Evolutionary conservation across 92 coral and sea anemone genomes (phyloP).

Genomic region (Phymanthus crucifer): DNA sequence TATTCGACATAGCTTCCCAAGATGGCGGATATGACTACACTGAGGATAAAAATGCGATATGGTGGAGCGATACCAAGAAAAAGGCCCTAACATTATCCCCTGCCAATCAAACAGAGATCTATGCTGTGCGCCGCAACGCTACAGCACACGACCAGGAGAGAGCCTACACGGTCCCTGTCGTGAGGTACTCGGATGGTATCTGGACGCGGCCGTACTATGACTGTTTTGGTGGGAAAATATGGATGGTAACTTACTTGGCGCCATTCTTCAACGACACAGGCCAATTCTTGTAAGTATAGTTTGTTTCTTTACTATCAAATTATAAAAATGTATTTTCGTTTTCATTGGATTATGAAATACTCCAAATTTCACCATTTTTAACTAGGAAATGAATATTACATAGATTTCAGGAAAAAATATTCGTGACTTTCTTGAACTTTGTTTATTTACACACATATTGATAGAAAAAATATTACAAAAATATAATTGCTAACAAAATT

Average conservation of each 20-base stretch:
- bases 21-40: constrained; percentile 59
- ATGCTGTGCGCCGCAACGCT: constrained; percentile 43
- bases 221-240: constrained; percentile 82
- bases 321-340: too few species aligned
- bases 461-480: too few species aligned
- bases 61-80: constrained; percentile 63
- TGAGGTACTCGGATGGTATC: constrained; percentile 56
- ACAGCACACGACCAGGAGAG: constrained; percentile 23
- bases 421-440: too few species aligned
- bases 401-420: too few species aligned
- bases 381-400: too few species aligned
- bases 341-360: too few species aligned
- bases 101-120: constrained; percentile 28
- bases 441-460: too few species aligned
- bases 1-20: constrained; percentile 63
- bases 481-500: too few species aligned
- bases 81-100: constrained; percentile 42
- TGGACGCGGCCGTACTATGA: constrained; percentile 93
- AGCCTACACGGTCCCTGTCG: constrained; percentile 45
- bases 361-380: too few species aligned
- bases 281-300: constrained; percentile 76
- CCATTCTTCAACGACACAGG: constrained; percentile 71
- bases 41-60: constrained; percentile 52
- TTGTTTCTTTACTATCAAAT: background rate
- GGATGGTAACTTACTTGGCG: constrained; percentile 89